phyloP scores from a whole-genome alignment of 2,888 invertebrate species.

The Apodemia mormo region DNA sequence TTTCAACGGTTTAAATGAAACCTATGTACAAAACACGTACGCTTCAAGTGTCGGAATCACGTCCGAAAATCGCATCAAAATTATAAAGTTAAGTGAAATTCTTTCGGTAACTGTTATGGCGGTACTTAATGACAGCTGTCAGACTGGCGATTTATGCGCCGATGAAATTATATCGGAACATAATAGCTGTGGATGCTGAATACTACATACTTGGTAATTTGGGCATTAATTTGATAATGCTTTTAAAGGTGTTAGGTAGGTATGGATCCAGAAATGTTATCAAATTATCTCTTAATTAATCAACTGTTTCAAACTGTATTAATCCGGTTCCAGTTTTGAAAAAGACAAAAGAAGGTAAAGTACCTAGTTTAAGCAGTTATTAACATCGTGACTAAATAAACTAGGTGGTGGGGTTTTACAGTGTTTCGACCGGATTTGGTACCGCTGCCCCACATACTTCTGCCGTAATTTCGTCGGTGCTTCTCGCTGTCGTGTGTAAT shows the following conservation, averaged over 20 bases:
- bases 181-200: slow-evolving; percentile 37
- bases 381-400: no score
- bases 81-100: slow-evolving; percentile 74
- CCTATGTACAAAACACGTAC: slow-evolving; percentile 40
- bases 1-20: neutral
- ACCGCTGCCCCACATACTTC: no score
- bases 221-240: slow-evolving; percentile 8
- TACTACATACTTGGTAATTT: slow-evolving; percentile 35
- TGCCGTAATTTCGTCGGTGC: no score
- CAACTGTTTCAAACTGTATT: neutral
- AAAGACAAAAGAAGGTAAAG: no score
- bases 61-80: slow-evolving; percentile 72
- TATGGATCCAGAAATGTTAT: neutral
- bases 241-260: neutral
- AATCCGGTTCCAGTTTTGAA: no score
- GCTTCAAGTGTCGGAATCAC: slow-evolving; percentile 68
- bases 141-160: slow-evolving; percentile 34
- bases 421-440: no score
- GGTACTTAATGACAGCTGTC: slow-evolving; percentile 45
- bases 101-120: slow-evolving; percentile 44
- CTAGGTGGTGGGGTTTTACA: no score
- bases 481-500: no score
- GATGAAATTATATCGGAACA: slow-evolving; percentile 43
- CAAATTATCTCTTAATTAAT: neutral
- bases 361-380: no score